phyloP scores from a whole-genome alignment of 2,113 vertebrate species.

The Hiodon alosoides region DNA sequence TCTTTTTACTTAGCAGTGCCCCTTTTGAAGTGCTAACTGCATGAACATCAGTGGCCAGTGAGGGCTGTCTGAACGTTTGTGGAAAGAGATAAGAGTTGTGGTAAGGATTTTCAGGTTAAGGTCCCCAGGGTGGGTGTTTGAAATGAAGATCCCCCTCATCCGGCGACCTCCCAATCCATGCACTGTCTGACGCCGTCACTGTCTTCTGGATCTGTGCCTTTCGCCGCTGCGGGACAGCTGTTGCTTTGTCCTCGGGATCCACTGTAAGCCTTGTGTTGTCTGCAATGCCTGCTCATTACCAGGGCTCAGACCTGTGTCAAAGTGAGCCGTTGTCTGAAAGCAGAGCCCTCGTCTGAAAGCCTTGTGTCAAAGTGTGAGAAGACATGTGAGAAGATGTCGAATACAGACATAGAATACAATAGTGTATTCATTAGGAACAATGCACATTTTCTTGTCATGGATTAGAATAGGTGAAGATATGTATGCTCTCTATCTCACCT shows the following conservation, averaged over 20 bases:
- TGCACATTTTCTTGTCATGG: not conserved
- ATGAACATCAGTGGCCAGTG: no score
- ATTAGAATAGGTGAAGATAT: constrained; percentile 36
- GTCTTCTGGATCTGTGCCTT: not conserved
- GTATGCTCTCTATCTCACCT: constrained; percentile 19
- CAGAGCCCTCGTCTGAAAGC: not conserved
- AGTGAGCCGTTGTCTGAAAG: not conserved
- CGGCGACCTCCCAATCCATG: no score
- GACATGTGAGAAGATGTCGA: not conserved
- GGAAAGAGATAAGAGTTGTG: no score
- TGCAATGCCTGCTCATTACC: not conserved
- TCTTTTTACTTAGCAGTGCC: no score
- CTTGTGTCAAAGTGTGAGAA: constrained; percentile 13
- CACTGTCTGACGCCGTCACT: not conserved
- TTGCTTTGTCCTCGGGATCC: not conserved
- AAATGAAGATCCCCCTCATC: no score
- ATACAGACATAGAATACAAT: not conserved
- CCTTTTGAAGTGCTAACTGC: no score
- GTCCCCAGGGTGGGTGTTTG: no score
- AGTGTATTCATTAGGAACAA: not conserved
- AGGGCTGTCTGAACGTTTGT: no score
- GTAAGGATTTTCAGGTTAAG: no score
- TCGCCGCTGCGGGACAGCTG: not conserved
- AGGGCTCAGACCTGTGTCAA: not conserved
- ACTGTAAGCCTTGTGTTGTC: not conserved